Percentiles rank a stretch among this genome's conserved stretches.
These are phyloP conservation scores for Aphidius colemani DNA, from an alignment of 2,888 invertebrate genomes.

Conservation along the genomic window DNA sequence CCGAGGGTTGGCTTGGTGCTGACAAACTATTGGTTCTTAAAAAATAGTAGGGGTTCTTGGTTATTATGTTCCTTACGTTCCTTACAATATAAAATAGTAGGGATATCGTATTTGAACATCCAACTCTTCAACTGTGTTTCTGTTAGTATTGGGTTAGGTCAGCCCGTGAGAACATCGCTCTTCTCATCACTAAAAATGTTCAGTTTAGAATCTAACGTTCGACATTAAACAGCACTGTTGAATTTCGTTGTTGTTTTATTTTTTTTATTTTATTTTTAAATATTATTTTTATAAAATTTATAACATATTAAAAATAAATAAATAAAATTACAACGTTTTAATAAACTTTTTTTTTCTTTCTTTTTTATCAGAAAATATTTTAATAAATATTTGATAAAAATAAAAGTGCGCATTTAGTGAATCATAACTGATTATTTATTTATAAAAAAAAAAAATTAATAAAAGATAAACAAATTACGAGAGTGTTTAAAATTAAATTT, in stretches of 20 bases:
- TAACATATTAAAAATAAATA: not conserved
- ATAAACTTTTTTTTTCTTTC: too few relatives aligned
- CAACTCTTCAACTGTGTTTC: conserved; percentile 57
- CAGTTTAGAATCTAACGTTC: conserved; percentile 35
- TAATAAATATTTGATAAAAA: too few relatives aligned
- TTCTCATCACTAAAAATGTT: conserved; percentile 33
- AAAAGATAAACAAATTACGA: not conserved
- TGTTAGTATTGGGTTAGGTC: conserved; percentile 71
- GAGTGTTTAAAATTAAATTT: conserved; percentile 1
- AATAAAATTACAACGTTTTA: too few relatives aligned
- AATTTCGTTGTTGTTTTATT: conserved; percentile 24
- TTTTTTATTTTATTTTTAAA: conserved; percentile 51
- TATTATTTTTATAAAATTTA: conserved; percentile 55
- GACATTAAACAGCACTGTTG: conserved; percentile 27
- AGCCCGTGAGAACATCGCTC: conserved; percentile 53
- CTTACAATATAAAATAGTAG: conserved; percentile 33
- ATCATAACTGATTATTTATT: not conserved
- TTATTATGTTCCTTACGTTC: too few relatives aligned
- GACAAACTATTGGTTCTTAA: conserved; percentile 31
- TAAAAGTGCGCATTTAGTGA: too few relatives aligned
- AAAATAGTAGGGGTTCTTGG: conserved; percentile 45
- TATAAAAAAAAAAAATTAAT: not conserved
- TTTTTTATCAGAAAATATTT: too few relatives aligned
- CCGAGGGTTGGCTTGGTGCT: conserved; percentile 37
- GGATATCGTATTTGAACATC: conserved; percentile 55